Evolutionary conservation across 1,140 invertebrate genomes (phyloP).

Genomic region (Calliopsis andreniformis): DNA sequence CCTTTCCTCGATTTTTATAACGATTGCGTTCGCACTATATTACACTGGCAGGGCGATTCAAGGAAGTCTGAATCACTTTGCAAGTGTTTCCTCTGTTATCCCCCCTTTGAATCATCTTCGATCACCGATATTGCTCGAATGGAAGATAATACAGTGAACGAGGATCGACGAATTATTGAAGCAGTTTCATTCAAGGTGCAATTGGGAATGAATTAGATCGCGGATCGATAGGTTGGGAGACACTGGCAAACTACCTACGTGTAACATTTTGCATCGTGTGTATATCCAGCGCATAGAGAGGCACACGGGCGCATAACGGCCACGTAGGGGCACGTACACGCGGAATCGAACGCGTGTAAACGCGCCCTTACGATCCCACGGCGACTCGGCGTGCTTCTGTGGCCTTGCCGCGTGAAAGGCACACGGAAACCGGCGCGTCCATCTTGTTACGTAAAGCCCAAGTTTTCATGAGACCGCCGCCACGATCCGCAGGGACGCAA

Average conservation of each 20-base stretch:
- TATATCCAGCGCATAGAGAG: neutral
- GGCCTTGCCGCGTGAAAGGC: constrained; percentile 76
- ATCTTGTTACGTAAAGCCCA: constrained; percentile 75
- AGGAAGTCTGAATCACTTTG: no score
- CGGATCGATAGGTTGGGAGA: constrained; percentile 50
- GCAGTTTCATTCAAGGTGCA: no score
- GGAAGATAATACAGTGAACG: neutral
- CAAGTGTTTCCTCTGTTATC: no score
- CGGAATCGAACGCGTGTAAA: constrained; percentile 60
- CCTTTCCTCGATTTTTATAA: neutral
- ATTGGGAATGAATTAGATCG: neutral
- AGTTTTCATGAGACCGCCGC: constrained; percentile 71
- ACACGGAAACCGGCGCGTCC: constrained; percentile 74
- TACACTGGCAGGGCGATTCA: no score
- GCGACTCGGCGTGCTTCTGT: constrained; percentile 63
- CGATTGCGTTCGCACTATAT: neutral
- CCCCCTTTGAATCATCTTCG: no score
- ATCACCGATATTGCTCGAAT: neutral
- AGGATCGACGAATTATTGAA: neutral
- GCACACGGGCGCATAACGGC: constrained; percentile 4
- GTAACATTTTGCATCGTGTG: constrained; percentile 54
- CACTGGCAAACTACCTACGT: constrained; percentile 61
- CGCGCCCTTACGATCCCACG: constrained; percentile 69
- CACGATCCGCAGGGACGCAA: constrained; percentile 39
- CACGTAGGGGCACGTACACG: constrained; percentile 60